Conservation (phyloP, 2,113 vertebrate species). For the Bos javanicus region DNA sequence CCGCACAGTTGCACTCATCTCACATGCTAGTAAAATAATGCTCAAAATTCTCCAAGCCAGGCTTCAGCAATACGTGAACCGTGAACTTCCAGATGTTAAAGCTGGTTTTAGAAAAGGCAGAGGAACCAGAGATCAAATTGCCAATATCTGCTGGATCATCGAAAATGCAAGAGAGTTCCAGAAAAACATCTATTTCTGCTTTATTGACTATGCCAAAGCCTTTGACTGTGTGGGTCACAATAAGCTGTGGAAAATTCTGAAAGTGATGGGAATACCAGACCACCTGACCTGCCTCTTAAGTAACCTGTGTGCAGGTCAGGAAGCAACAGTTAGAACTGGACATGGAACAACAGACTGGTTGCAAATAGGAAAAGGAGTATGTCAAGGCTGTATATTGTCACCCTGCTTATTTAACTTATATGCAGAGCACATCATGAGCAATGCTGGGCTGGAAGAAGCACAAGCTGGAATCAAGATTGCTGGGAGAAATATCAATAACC, state of each 20-base stretch:
- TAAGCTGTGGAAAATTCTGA: background rate
- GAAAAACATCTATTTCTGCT: background rate
- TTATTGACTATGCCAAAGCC: background rate
- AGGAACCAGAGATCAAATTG: background rate
- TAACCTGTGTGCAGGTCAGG: background rate
- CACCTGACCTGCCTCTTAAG: background rate
- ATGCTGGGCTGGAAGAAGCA: background rate
- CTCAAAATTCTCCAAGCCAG: background rate
- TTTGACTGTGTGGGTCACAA: background rate
- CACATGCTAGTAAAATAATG: background rate
- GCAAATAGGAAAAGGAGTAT: background rate
- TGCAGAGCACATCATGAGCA: background rate
- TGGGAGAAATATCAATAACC: background rate
- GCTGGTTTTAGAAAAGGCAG: background rate
- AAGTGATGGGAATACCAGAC: background rate
- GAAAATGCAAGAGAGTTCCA: background rate
- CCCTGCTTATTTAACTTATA: background rate
- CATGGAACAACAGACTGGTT: background rate
- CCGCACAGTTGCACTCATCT: background rate
- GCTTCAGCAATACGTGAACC: background rate
- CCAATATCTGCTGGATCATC: accelerated
- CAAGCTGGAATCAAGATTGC: background rate
- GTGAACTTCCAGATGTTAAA: background rate
- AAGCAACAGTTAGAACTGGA: background rate
- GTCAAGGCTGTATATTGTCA: background rate